A percentile compares a stretch with the other conserved stretches of the same genome.
Evolutionary conservation across 1,140 invertebrate species (phyloP).

Genomic region (Drosophila nigrodunni): DNA sequence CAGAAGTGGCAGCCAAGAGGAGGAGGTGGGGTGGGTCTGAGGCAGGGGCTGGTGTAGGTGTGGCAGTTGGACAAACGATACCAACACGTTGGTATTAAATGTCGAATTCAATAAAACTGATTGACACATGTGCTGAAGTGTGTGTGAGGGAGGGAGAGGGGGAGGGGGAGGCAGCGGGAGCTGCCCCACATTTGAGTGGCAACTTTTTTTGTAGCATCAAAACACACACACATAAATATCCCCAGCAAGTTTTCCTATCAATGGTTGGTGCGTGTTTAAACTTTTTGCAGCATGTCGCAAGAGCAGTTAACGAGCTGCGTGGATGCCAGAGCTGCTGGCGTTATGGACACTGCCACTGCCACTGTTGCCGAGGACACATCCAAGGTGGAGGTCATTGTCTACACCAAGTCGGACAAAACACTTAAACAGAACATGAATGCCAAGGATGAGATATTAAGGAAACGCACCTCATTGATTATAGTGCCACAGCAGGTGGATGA

Average conservation of each 20-base stretch:
- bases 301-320: conserved; percentile 30
- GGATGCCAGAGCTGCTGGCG: conserved; percentile 3
- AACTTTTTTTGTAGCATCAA: conserved; percentile 64
- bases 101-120: conserved; percentile 80
- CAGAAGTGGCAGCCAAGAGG: conserved; percentile 20
- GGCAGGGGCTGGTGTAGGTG: background rate
- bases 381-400: conserved; percentile 81
- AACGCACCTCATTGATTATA: conserved; percentile 82
- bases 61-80: conserved; percentile 29
- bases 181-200: conserved; percentile 7
- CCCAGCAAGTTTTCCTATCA: background rate
- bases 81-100: conserved; percentile 65
- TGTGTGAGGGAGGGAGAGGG: conserved; percentile 15
- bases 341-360: conserved; percentile 2
- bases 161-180: background rate
- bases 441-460: conserved; percentile 82
- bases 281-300: conserved; percentile 70
- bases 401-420: conserved; percentile 80
- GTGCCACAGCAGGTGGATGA: conserved; percentile 75
- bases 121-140: conserved; percentile 63
- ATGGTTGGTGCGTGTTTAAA: conserved; percentile 18
- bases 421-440: conserved; percentile 83
- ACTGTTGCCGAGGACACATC: conserved; percentile 53
- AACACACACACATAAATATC: conserved; percentile 30
- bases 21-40: background rate